Evolutionary conservation across 1,140 invertebrate genomes (phyloP).

Genomic region (Drosophila bocki): DNA sequence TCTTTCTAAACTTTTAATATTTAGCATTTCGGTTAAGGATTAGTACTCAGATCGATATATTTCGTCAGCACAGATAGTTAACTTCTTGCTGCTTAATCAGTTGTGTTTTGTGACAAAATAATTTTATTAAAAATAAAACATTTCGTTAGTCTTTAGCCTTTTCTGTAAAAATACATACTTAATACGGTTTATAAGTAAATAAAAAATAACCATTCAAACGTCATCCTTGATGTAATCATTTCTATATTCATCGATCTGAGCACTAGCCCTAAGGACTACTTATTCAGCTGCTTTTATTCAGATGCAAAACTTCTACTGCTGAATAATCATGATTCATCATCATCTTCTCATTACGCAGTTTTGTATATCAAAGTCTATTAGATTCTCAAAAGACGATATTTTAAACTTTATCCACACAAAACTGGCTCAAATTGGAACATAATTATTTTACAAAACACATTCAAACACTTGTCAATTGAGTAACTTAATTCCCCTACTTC

Average conservation of each 20-base stretch:
- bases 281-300: background rate
- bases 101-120: background rate
- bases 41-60: conserved; percentile 9
- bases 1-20: conserved; percentile 5
- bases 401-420: conserved; percentile 12
- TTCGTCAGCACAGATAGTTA: background rate
- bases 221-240: background rate
- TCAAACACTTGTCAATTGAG: conserved; percentile 15
- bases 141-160: background rate
- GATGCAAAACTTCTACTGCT: conserved; percentile 1
- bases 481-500: conserved; percentile 26
- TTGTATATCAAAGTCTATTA: conserved; percentile 16
- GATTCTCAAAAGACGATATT: conserved; percentile 6
- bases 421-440: conserved; percentile 18
- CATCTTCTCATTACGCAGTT: background rate
- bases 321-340: background rate
- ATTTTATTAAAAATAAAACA: background rate
- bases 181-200: too few species aligned
- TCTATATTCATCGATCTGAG: conserved; percentile 4
- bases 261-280: conserved; percentile 2
- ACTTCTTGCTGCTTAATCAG: background rate
- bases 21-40: background rate
- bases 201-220: too few species aligned
- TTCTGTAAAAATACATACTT: too few species aligned
- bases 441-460: conserved; percentile 14